Evolutionary conservation across 2,888 invertebrate genomes (phyloP).

Genomic region (Sclerodermus sp.): DNA sequence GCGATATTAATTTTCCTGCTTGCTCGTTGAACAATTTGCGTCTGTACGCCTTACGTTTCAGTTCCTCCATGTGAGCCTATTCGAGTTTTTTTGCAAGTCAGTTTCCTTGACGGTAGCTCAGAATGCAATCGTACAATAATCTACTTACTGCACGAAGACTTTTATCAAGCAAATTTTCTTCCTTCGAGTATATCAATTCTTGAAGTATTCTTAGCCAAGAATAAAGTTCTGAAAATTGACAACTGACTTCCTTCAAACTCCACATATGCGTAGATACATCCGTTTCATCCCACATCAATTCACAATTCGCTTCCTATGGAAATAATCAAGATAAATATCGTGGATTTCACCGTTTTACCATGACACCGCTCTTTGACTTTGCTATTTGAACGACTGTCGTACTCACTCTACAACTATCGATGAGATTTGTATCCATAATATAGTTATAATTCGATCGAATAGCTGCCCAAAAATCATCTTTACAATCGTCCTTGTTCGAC

Average conservation of each 20-base stretch:
- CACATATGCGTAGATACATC: constrained; percentile 65
- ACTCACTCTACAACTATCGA: constrained; percentile 76
- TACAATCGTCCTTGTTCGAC: constrained; percentile 75
- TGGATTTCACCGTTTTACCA: not conserved
- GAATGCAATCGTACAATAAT: too few relatives aligned
- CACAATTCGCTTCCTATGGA: constrained; percentile 75
- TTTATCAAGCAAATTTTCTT: constrained; percentile 70
- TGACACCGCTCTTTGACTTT: too few relatives aligned
- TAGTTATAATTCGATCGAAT: constrained; percentile 90
- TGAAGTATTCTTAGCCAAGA: constrained; percentile 80
- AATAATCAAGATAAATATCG: not conserved
- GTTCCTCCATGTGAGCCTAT: constrained; percentile 78
- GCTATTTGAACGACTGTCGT: not conserved
- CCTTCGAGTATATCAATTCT: constrained; percentile 75
- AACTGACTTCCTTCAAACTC: constrained; percentile 75
- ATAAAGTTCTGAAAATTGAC: constrained; percentile 80
- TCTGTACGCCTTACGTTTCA: constrained; percentile 72
- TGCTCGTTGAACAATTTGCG: constrained; percentile 78
- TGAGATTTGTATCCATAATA: constrained; percentile 92
- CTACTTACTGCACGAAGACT: constrained; percentile 66
- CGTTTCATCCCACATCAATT: constrained; percentile 69
- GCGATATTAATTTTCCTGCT: constrained; percentile 70
- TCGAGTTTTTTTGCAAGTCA: too few relatives aligned
- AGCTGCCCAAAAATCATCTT: constrained; percentile 90
- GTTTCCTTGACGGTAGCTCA: too few relatives aligned